Conservation (phyloP, 1,140 invertebrate species). For the Meloidogyne hapla region DNA sequence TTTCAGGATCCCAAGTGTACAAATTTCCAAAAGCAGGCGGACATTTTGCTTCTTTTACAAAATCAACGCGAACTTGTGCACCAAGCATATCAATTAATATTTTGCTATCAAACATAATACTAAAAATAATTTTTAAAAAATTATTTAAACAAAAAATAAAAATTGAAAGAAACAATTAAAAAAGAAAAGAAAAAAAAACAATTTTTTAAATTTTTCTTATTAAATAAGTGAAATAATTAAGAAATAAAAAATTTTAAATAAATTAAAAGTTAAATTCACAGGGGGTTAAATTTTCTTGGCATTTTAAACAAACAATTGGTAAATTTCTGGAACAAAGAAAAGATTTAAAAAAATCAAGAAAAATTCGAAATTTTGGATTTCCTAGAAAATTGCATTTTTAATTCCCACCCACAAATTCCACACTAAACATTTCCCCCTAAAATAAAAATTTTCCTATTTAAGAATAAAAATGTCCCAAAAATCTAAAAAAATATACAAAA, state of each 20-base stretch:
- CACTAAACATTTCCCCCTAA: no score
- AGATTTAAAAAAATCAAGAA: not conserved
- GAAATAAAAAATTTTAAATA: not conserved
- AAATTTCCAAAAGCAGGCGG: conserved; percentile 16
- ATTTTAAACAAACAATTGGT: no score
- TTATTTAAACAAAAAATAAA: conserved; percentile 12
- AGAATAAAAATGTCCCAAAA: not conserved
- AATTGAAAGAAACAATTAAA: not conserved
- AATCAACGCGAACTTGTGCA: conserved; percentile 4
- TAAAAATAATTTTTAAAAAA: conserved; percentile 13
- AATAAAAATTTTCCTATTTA: no score
- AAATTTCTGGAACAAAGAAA: not conserved
- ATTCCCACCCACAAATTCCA: no score
- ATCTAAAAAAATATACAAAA: not conserved
- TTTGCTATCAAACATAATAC: not conserved
- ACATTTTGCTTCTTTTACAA: conserved; percentile 11
- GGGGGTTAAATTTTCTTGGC: not conserved
- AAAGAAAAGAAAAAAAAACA: not conserved
- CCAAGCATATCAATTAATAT: conserved; percentile 14
- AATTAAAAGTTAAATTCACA: conserved; percentile 14
- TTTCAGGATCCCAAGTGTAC: conserved; percentile 18
- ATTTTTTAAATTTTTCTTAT: not conserved
- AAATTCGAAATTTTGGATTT: no score
- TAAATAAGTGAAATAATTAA: not conserved
- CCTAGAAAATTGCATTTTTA: no score